phyloP scores from a whole-genome alignment of 2,888 invertebrate genomes.

The Fragum fragum region DNA sequence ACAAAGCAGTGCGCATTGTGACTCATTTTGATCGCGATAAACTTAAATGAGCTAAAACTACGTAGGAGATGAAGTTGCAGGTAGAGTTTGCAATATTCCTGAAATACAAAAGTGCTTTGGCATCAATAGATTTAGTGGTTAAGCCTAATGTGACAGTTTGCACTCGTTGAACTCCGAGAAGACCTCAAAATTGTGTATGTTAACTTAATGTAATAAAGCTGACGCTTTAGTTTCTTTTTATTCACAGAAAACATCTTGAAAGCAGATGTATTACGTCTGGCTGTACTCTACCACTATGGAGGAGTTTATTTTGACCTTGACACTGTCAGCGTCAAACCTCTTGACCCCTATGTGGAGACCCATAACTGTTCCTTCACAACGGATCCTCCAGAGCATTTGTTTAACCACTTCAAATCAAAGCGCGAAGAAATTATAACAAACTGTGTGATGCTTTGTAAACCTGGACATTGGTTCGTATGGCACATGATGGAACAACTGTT shows the following conservation, averaged over 20 bases:
- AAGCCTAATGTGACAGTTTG: too few relatives aligned
- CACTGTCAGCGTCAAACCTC: background rate
- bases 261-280: background rate
- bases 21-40: too few relatives aligned
- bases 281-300: constrained; percentile 4
- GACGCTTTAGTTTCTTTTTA: too few relatives aligned
- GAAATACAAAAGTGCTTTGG: too few relatives aligned
- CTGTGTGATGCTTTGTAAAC: constrained; percentile 4
- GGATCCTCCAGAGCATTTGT: background rate
- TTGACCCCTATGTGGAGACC: background rate
- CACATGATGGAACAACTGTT: background rate
- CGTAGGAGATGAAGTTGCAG: too few relatives aligned
- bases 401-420: background rate
- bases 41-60: too few relatives aligned
- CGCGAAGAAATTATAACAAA: background rate
- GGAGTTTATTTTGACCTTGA: constrained; percentile 5
- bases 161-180: too few relatives aligned
- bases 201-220: too few relatives aligned
- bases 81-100: too few relatives aligned
- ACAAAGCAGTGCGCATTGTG: too few relatives aligned
- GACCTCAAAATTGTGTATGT: too few relatives aligned
- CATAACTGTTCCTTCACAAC: constrained; percentile 1
- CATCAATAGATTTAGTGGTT: too few relatives aligned
- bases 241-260: background rate
- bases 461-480: background rate